Base-by-base conservation (phyloP, 2,888 invertebrate species). In the Lasioglossum leucozonium region DNA sequence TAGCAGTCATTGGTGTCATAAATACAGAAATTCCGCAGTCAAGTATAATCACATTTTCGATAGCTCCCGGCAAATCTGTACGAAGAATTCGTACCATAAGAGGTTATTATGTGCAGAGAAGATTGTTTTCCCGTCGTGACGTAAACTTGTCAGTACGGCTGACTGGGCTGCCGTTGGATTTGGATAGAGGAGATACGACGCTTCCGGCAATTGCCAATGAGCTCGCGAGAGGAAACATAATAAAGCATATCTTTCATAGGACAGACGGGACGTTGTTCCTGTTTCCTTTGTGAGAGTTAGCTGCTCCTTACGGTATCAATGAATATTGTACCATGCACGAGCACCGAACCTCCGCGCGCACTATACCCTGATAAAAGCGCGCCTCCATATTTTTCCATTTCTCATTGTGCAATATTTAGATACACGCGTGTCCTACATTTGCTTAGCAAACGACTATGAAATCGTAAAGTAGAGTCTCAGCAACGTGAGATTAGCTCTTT, bases 161-260 rank as follows among this genome's bases (percentile, higher is more conserved):
- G 22, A 10, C 22, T 34, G 22, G 1, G 22, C 65, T 22, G 22
- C 22, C 37, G 34, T 67, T 67, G 37, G 22, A 37, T 67, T 67
- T 37, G 18, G 65, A 10, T 11, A 37, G 34, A 8, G 34, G 37
- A 22, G 65, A 67, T 10, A 37, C 34, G 65, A 34, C 18, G 34
- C 65, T 67, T 67, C 65, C 37, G 65, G 65, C 65, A 34, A 67
- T 34, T 67, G 65, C 18, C 65, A 34, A 37, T 67, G 65, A 22
- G 65, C 65, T 37, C 30, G 4, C 65, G 34, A 67, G 34, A 67
- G 65, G 37, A 67, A 37, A 67, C 65, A 67, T 67, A 67, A 67
- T 67, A 67, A 37, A 67, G 65, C 65, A 37, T 34, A 67, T 67
- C 65, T 67, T 67, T 37, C 34, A 4, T 67, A 67, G 65, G 34